Conservation (phyloP, 2,888 invertebrate species). For the Agrenia bidenticulata region DNA sequence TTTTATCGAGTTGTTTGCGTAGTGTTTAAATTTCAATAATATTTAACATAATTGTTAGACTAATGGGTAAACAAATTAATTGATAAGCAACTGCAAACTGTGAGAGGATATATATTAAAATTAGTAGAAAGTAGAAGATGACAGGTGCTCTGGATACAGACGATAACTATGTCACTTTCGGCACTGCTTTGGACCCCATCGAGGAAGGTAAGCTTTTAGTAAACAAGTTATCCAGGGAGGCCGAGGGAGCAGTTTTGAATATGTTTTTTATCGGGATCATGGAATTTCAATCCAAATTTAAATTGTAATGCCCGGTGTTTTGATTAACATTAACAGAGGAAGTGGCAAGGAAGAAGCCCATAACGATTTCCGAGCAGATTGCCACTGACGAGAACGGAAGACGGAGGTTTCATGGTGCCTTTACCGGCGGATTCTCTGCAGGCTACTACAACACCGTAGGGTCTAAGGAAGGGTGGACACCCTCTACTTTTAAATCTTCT, state of each 20-base stretch:
- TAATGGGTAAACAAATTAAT: no score
- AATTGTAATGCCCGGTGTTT: constrained; percentile 19
- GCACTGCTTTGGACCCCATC: constrained; percentile 76
- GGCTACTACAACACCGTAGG: constrained; percentile 97
- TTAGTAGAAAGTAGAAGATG: no score
- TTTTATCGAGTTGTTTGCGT: no score
- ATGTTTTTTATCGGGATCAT: no score
- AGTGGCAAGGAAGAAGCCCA: constrained; percentile 75
- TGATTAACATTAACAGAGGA: constrained; percentile 63
- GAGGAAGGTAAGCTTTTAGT: constrained; percentile 79
- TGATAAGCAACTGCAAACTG: no score
- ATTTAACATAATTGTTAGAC: no score
- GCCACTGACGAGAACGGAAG: constrained; percentile 86
- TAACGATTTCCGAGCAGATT: constrained; percentile 75
- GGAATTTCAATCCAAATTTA: no score
- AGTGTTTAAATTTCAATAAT: no score
- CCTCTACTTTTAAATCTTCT: constrained; percentile 86
- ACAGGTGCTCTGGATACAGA: constrained; percentile 59
- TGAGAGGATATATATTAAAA: no score
- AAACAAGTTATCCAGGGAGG: no score
- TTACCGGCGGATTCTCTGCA: constrained; percentile 97
- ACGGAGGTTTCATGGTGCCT: constrained; percentile 95
- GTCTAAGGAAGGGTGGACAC: constrained; percentile 92
- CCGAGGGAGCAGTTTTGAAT: no score
- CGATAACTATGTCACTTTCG: constrained; percentile 70